A percentile compares a stretch with the other conserved stretches of the same genome.
These are phyloP conservation scores for Montipora foliosa DNA, from an alignment of 64 coral and sea anemone genomes.

Conservation along the genomic window DNA sequence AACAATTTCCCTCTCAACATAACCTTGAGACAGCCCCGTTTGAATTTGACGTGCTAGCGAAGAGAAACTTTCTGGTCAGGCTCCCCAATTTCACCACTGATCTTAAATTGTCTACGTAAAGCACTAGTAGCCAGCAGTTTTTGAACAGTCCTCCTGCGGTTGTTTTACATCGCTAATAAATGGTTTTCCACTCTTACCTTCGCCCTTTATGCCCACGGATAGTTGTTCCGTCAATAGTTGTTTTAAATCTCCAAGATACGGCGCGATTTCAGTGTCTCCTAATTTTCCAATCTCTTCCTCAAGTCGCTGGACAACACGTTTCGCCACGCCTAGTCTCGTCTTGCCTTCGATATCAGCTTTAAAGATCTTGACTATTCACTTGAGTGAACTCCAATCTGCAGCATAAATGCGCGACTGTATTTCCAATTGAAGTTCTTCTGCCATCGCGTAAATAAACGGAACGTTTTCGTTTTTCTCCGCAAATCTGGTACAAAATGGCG, in stretches of 20 bases:
- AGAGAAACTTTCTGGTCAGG: conserved; percentile 65
- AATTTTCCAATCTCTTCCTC: conserved; percentile 7
- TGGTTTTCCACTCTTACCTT: conserved; percentile 24
- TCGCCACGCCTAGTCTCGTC: conserved; percentile 13
- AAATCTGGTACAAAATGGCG: too few relatives aligned
- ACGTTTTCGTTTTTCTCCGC: too few relatives aligned
- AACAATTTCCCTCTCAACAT: conserved; percentile 59
- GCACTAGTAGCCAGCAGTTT: conserved; percentile 42
- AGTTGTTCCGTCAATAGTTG: neutral
- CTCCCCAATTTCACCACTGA: conserved; percentile 62
- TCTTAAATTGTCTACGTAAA: conserved; percentile 66
- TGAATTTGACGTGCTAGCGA: conserved; percentile 59
- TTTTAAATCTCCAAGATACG: conserved; percentile 1
- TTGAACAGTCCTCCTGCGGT: conserved; percentile 1
- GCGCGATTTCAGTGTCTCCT: neutral
- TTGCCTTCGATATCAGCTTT: conserved; percentile 40
- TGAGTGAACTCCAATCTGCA: neutral
- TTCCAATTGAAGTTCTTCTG: too few relatives aligned
- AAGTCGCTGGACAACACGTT: neutral
- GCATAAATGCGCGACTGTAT: too few relatives aligned
- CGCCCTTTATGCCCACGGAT: neutral
- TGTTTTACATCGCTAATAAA: neutral
- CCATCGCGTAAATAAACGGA: too few relatives aligned
- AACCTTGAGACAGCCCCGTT: conserved; percentile 34
- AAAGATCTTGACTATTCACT: conserved; percentile 8